phyloP scores from a whole-genome alignment of 2,888 invertebrate genomes.

The Allophyes oxyacanthae region DNA sequence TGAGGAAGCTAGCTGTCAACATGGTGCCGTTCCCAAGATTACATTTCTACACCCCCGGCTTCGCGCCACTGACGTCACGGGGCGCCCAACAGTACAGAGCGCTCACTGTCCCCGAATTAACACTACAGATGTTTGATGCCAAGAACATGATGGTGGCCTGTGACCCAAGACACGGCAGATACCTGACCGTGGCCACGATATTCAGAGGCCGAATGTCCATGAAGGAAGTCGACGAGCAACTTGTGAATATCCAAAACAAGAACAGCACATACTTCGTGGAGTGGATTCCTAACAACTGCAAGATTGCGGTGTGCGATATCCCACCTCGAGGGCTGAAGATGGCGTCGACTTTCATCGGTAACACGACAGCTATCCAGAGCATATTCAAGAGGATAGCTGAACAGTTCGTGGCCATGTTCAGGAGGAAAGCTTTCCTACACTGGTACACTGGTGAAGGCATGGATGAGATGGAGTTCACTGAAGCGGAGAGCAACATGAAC shows the following conservation, averaged over 20 bases:
- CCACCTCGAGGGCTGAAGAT: slow-evolving; percentile 93
- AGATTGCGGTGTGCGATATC: slow-evolving; percentile 94
- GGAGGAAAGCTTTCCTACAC: slow-evolving; percentile 98
- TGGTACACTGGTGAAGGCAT: slow-evolving; percentile 98
- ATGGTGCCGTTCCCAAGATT: slow-evolving; percentile 91
- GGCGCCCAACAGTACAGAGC: slow-evolving; percentile 97
- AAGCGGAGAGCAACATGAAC: slow-evolving; percentile 96
- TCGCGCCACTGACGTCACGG: slow-evolving; percentile 93
- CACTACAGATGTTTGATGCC: slow-evolving; percentile 90
- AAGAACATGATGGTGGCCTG: slow-evolving; percentile 97
- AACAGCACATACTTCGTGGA: slow-evolving; percentile 94
- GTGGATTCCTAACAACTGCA: slow-evolving; percentile 94
- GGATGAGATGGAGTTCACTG: slow-evolving; percentile 98
- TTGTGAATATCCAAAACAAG: slow-evolving; percentile 93
- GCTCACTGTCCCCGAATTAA: slow-evolving; percentile 96
- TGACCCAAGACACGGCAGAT: slow-evolving; percentile 96
- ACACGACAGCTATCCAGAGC: slow-evolving; percentile 95
- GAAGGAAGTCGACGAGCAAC: slow-evolving; percentile 96
- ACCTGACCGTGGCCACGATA: slow-evolving; percentile 96
- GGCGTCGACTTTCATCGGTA: slow-evolving; percentile 96
- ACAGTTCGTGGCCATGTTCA: slow-evolving; percentile 97
- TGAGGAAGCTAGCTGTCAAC: slow-evolving; percentile 83
- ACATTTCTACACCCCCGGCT: slow-evolving; percentile 89
- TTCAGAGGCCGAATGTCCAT: slow-evolving; percentile 97
- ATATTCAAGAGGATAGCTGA: slow-evolving; percentile 96